A percentile compares a stretch with the other conserved stretches of the same genome.
These are phyloP conservation scores for Neopipo cinnamomea DNA, from an alignment of 2,113 vertebrate genomes.

Conservation along the genomic window DNA sequence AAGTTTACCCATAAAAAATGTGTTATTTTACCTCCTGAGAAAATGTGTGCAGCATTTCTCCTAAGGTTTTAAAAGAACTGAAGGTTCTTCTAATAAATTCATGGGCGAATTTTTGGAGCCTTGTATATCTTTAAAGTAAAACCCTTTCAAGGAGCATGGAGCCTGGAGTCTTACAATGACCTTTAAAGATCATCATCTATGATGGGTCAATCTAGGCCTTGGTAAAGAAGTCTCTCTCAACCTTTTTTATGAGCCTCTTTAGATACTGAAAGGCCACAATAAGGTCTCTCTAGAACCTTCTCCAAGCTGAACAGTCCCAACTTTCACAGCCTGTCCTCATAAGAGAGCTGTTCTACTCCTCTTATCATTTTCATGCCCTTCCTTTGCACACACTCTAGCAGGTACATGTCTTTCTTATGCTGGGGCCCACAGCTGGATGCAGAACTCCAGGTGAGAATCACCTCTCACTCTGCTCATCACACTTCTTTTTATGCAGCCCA, in stretches of 20 bases:
- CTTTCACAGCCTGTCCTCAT: background rate
- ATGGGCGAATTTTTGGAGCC: background rate
- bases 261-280: background rate
- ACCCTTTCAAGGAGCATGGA: no score
- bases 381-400: background rate
- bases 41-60: background rate
- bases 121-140: background rate
- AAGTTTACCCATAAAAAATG: background rate
- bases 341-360: background rate
- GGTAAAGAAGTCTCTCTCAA: background rate
- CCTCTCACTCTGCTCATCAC: accelerated
- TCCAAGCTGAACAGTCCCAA: background rate
- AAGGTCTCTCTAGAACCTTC: background rate
- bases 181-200: background rate
- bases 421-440: background rate
- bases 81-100: background rate
- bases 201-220: no score
- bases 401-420: background rate
- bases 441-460: background rate
- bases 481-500: background rate
- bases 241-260: background rate
- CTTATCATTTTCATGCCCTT: background rate
- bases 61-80: background rate
- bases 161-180: background rate
- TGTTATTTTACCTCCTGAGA: no score